Conservation (phyloP, 2,113 vertebrate species). For the Scomber scombrus region DNA sequence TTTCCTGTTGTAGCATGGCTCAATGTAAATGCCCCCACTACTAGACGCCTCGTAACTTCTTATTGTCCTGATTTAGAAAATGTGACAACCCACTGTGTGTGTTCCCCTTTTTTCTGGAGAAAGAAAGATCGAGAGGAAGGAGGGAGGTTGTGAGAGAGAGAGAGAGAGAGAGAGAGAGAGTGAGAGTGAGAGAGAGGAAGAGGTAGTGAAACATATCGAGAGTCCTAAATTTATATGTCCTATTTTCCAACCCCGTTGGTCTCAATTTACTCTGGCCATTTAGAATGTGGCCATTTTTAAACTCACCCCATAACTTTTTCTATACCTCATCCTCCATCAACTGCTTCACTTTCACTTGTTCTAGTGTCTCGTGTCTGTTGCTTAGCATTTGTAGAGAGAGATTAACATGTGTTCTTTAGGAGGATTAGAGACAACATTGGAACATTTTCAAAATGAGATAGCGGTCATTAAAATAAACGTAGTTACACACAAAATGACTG, state of each 20-base stretch:
- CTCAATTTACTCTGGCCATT: slow-evolving; percentile 79
- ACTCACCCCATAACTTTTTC: slow-evolving; percentile 74
- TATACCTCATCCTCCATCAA: slow-evolving; percentile 14
- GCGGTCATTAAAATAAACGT: no score
- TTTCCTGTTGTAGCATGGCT: slow-evolving; percentile 1
- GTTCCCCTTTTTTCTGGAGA: slow-evolving; percentile 56
- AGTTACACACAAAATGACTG: background rate
- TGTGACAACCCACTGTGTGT: slow-evolving; percentile 70
- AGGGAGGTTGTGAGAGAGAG: slow-evolving; percentile 20
- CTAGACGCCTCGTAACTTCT: slow-evolving; percentile 41
- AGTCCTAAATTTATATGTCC: slow-evolving; percentile 84
- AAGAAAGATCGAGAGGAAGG: slow-evolving; percentile 28
- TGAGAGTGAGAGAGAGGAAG: slow-evolving; percentile 25
- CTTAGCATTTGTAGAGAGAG: slow-evolving; percentile 14
- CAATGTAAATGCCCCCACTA: slow-evolving; percentile 24
- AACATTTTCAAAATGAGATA: background rate
- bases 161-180: slow-evolving; percentile 20
- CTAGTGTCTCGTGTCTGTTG: background rate
- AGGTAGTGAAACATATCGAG: slow-evolving; percentile 59
- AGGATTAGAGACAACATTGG: background rate
- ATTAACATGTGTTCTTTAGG: slow-evolving; percentile 15
- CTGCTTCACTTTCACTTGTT: slow-evolving; percentile 34
- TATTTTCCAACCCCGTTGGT: slow-evolving; percentile 80
- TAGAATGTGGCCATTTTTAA: slow-evolving; percentile 77
- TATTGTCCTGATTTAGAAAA: slow-evolving; percentile 82